These are phyloP conservation scores for Cyprinella venusta DNA, from an alignment of 2,797 vertebrate genomes.

Conservation along the genomic window DNA sequence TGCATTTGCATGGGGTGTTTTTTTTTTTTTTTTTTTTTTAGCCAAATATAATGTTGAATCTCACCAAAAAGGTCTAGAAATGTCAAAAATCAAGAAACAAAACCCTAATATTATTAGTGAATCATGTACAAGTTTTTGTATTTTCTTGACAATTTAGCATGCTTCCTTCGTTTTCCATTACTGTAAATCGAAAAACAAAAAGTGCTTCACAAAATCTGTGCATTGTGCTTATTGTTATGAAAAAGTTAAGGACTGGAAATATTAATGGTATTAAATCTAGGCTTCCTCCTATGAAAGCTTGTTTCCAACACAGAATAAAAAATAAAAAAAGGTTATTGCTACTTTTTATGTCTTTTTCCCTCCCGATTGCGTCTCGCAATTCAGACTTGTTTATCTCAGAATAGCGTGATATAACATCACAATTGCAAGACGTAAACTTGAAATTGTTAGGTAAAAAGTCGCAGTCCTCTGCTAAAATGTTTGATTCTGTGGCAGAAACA, in stretches of 20 bases:
- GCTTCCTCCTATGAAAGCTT: too few species aligned
- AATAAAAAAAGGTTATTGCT: too few species aligned
- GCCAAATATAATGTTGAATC: slow-evolving; percentile 2
- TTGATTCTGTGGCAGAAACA: too few species aligned
- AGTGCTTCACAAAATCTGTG: neutral
- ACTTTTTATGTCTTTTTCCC: too few species aligned
- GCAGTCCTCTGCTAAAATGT: too few species aligned
- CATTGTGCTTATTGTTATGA: neutral
- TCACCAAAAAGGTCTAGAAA: slow-evolving; percentile 4
- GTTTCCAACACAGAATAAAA: too few species aligned
- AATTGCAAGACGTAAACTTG: too few species aligned
- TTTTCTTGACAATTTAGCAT: neutral
- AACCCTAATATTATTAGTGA: neutral
- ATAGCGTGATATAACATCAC: too few species aligned
- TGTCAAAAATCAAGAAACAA: neutral
- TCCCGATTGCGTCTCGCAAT: too few species aligned
- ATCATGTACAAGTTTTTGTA: neutral
- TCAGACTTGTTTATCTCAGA: too few species aligned
- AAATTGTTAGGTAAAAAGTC: too few species aligned
- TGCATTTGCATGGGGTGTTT: neutral
- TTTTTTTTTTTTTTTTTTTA: too few species aligned
- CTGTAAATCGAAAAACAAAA: neutral
- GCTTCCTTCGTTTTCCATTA: neutral
- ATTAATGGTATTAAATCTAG: neutral
- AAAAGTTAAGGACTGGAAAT: neutral